Percentiles rank a stretch among this genome's conserved stretches.
These are phyloP conservation scores for Clamator glandarius DNA, from an alignment of 2,797 vertebrate genomes.

Conservation along the genomic window DNA sequence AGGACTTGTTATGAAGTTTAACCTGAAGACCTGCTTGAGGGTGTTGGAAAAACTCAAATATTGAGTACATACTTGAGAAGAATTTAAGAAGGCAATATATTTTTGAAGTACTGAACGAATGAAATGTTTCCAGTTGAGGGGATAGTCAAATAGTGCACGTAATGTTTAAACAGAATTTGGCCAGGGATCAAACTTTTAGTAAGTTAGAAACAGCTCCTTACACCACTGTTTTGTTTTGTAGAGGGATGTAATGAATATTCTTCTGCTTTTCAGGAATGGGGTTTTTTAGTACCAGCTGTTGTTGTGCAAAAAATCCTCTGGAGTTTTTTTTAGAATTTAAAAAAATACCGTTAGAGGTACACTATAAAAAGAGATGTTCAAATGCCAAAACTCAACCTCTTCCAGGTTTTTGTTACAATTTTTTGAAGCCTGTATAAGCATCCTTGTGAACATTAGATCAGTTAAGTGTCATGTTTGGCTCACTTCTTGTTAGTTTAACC, in stretches of 20 bases:
- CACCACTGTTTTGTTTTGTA: conserved; percentile 34
- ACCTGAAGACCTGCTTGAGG: conserved; percentile 20
- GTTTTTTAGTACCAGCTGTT: not conserved
- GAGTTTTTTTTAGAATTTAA: not conserved
- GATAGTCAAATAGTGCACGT: conserved; percentile 35
- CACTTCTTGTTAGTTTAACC: not conserved
- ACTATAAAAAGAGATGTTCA: not conserved
- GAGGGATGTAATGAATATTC: not conserved
- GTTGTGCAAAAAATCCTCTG: not conserved
- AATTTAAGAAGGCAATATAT: conserved; percentile 66
- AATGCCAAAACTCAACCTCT: not conserved
- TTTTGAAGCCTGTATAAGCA: not conserved
- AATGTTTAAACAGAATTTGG: conserved; percentile 53
- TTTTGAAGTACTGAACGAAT: conserved; percentile 51
- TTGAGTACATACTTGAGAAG: conserved; percentile 46
- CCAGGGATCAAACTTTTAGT: not conserved
- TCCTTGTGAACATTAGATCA: not conserved
- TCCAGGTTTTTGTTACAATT: not conserved
- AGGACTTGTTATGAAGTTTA: not conserved
- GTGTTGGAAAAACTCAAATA: conserved; percentile 40
- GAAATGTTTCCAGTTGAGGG: conserved; percentile 60
- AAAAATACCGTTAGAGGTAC: not conserved
- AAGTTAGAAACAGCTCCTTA: conserved; percentile 7
- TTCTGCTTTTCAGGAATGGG: not conserved
- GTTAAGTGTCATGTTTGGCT: not conserved